Percentiles rank a stretch among this genome's conserved stretches.
Conservation (phyloP, 2,888 invertebrate genomes). For the Drosophila mulleri region DNA sequence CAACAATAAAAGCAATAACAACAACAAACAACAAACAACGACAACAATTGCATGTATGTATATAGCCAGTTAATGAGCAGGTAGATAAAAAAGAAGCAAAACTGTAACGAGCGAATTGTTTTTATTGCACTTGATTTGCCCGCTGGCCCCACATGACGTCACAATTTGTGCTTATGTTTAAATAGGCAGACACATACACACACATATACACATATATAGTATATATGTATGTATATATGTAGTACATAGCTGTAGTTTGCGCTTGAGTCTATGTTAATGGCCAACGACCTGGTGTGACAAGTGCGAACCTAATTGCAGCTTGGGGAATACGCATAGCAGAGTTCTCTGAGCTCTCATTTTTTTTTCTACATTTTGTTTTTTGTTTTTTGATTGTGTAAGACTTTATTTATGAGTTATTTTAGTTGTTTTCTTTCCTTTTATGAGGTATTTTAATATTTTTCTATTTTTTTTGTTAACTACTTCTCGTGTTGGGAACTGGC, state of each 20-base stretch:
- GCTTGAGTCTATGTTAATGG: conserved; percentile 30
- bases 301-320: conserved; percentile 49
- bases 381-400: conserved; percentile 35
- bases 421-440: conserved; percentile 25
- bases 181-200: neutral
- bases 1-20: neutral
- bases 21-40: conserved; percentile 18
- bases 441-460: conserved; percentile 19
- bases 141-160: conserved; percentile 56
- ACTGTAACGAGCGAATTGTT: conserved; percentile 59
- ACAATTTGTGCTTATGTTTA: conserved; percentile 20
- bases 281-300: conserved; percentile 46
- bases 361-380: neutral
- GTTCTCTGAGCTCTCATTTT: conserved; percentile 3
- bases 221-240: neutral
- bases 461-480: conserved; percentile 4
- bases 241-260: neutral
- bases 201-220: neutral
- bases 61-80: conserved; percentile 61
- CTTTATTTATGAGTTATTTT: conserved; percentile 37
- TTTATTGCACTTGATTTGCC: conserved; percentile 50
- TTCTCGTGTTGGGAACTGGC: conserved; percentile 32
- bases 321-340: conserved; percentile 13
- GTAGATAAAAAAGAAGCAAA: conserved; percentile 41
- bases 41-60: conserved; percentile 59